A percentile compares a stretch with the other conserved stretches of the same genome.
phyloP scores from a whole-genome alignment of 2,113 vertebrate genomes.

The Epinephelus cyanopodus region DNA sequence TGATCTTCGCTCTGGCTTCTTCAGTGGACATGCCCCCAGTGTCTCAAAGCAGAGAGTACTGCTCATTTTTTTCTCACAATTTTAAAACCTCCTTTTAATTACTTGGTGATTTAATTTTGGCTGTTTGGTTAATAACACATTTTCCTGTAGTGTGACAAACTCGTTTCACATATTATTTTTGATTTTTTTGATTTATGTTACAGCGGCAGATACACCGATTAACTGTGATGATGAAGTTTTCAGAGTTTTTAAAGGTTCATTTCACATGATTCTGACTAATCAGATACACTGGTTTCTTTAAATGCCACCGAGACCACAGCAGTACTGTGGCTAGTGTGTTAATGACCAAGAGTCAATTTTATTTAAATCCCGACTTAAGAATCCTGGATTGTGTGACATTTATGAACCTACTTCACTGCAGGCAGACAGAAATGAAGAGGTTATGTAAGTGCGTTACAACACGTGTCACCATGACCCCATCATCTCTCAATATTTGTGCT shows the following conservation, averaged over 20 bases:
- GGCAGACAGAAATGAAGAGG: neutral
- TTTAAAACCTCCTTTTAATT: no score
- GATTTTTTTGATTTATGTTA: neutral
- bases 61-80: no score
- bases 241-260: neutral
- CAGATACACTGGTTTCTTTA: neutral
- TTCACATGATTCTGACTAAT: neutral
- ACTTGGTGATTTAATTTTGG: neutral
- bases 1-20: no score
- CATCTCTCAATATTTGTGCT: neutral
- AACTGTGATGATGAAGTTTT: neutral
- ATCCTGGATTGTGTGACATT: no score
- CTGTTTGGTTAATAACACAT: neutral
- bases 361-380: neutral
- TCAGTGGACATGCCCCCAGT: no score
- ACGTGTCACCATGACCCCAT: neutral
- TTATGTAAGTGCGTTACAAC: neutral
- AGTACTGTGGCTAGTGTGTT: neutral
- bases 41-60: no score
- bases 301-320: neutral
- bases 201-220: neutral
- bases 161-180: no score
- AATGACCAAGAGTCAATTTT: no score
- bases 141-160: no score
- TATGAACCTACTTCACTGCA: neutral